phyloP scores from a whole-genome alignment of 2,797 vertebrate genomes.

The Siniperca obscura region DNA sequence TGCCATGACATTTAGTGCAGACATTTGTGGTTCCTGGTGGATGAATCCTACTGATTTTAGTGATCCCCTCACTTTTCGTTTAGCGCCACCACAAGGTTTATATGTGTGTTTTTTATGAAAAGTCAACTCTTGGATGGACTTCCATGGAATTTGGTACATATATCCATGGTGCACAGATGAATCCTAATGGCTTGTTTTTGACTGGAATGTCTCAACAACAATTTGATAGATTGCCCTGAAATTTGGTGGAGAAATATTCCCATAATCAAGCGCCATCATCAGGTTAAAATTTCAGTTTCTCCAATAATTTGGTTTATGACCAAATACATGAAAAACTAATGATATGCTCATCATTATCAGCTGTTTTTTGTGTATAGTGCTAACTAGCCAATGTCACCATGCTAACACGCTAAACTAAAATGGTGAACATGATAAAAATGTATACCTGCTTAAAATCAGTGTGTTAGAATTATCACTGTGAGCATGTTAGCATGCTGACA shows the following conservation, averaged over 20 bases:
- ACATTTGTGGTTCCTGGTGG: not conserved
- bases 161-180: too few species aligned
- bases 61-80: constrained; percentile 13
- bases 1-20: constrained; percentile 6
- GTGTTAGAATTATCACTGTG: not conserved
- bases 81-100: not conserved
- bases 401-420: not conserved
- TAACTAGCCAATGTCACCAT: not conserved
- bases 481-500: not conserved
- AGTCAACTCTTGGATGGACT: not conserved
- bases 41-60: constrained; percentile 7
- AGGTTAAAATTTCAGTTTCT: not conserved
- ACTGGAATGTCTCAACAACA: not conserved
- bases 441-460: not conserved
- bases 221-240: not conserved
- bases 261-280: constrained; percentile 7
- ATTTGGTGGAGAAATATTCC: not conserved
- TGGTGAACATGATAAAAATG: not conserved
- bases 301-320: not conserved
- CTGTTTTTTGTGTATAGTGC: not conserved
- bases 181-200: not conserved
- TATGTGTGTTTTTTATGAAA: not conserved
- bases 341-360: not conserved
- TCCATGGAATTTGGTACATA: not conserved
- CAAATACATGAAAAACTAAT: not conserved